phyloP scores from a whole-genome alignment of 2,797 vertebrate genomes.

The Pipistrellus nathusii region DNA sequence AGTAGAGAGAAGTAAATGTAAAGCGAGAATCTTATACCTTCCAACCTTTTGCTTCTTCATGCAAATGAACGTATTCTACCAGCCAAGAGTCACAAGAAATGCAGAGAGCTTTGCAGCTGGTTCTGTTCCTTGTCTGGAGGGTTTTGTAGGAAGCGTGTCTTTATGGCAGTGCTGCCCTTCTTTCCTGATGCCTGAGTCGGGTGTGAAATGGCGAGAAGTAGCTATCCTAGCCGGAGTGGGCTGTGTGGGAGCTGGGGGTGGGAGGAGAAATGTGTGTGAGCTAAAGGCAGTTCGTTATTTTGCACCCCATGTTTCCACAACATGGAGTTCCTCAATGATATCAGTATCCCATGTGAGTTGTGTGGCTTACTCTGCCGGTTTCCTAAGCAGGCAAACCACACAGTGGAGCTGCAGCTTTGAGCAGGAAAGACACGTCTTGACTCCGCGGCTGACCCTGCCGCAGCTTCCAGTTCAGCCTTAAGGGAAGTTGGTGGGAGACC shows the following conservation, averaged over 20 bases:
- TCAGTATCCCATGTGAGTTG: neutral
- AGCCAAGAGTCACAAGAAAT: neutral
- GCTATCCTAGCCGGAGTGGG: neutral
- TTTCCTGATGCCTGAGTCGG: neutral
- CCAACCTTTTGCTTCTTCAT: neutral
- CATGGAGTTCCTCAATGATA: neutral
- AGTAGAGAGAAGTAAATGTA: neutral
- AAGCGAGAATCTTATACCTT: neutral
- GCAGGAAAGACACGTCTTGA: neutral
- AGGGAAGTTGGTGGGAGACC: neutral
- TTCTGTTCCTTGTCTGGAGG: neutral
- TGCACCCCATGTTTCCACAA: neutral
- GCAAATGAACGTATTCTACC: neutral
- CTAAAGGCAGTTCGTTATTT: neutral
- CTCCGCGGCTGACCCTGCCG: neutral
- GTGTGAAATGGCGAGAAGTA: conserved; percentile 11
- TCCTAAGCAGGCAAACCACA: neutral
- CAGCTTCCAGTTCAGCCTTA: neutral
- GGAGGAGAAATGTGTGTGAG: neutral
- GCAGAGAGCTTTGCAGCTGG: neutral
- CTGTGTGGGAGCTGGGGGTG: neutral
- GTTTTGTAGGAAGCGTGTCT: conserved; percentile 23
- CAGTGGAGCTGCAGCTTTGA: neutral
- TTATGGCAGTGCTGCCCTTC: neutral
- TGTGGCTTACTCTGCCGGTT: neutral